Percentiles rank a stretch among this genome's conserved stretches.
These are phyloP conservation scores for Cygnus atratus DNA, from an alignment of 2,113 vertebrate species.

Conservation along the genomic window DNA sequence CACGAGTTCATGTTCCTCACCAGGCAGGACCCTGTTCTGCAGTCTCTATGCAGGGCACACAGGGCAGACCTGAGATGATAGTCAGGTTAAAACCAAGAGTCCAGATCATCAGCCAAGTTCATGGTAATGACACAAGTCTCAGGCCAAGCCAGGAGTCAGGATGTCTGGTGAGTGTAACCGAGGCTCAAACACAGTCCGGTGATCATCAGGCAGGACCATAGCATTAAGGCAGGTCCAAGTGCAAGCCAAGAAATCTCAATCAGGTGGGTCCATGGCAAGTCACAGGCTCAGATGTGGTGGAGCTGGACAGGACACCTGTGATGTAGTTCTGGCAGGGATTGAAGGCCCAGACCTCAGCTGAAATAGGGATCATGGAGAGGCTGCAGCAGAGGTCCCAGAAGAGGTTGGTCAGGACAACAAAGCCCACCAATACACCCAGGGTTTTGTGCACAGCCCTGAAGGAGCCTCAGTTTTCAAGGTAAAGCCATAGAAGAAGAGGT, in stretches of 20 bases:
- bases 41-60: not conserved
- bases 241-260: not conserved
- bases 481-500: not conserved
- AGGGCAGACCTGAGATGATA: not conserved
- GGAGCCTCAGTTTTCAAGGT: not conserved
- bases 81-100: not conserved
- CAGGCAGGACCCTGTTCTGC: fast-evolving
- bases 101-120: not conserved
- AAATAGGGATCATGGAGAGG: not conserved
- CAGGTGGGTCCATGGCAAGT: not conserved
- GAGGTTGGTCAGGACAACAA: not conserved
- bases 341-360: not conserved
- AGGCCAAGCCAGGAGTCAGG: not conserved
- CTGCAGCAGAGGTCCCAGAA: fast-evolving
- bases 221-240: not conserved
- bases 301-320: not conserved
- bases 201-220: not conserved
- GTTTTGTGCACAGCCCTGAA: not conserved
- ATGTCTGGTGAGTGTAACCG: not conserved
- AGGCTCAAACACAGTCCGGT: not conserved
- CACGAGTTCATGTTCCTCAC: not conserved
- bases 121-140: not conserved
- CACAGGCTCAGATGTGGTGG: not conserved
- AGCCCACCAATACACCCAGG: not conserved
- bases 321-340: not conserved